A percentile compares a stretch with the other conserved stretches of the same genome.
Conservation (phyloP, 2,888 invertebrate species). For the Boloria selene region DNA sequence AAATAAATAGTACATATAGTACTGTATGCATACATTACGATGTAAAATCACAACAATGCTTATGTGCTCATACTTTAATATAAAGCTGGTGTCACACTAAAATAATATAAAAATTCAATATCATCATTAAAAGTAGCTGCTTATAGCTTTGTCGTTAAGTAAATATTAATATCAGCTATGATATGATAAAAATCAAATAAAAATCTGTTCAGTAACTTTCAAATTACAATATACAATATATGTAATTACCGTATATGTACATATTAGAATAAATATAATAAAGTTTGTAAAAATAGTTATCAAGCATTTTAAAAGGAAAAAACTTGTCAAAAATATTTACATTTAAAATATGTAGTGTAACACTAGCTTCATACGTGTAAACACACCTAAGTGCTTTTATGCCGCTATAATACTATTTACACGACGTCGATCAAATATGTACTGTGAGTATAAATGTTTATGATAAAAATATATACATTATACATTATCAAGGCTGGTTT, state of each 20-base stretch:
- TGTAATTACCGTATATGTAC: not conserved
- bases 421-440: slow-evolving; percentile 34
- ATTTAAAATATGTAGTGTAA: slow-evolving; percentile 47
- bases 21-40: slow-evolving; percentile 33
- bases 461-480: slow-evolving; percentile 51
- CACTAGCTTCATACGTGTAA: slow-evolving; percentile 47
- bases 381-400: slow-evolving; percentile 48
- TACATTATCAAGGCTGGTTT: slow-evolving; percentile 55
- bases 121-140: slow-evolving; percentile 12
- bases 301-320: slow-evolving; percentile 17
- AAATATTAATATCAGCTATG: not conserved
- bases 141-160: not conserved
- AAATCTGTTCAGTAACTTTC: not conserved
- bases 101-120: slow-evolving; percentile 9
- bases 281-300: slow-evolving; percentile 17
- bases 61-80: slow-evolving; percentile 56
- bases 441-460: slow-evolving; percentile 39
- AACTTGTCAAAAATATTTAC: slow-evolving; percentile 26
- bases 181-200: slow-evolving; percentile 5
- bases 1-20: slow-evolving; percentile 44
- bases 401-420: slow-evolving; percentile 44
- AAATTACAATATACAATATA: not conserved
- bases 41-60: slow-evolving; percentile 40
- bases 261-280: slow-evolving; percentile 15
- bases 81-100: slow-evolving; percentile 41